Percentiles rank a stretch among this genome's conserved stretches.
Evolutionary conservation across 2,797 vertebrate species (phyloP).

Genomic region (Leptatherina wallacei): DNA sequence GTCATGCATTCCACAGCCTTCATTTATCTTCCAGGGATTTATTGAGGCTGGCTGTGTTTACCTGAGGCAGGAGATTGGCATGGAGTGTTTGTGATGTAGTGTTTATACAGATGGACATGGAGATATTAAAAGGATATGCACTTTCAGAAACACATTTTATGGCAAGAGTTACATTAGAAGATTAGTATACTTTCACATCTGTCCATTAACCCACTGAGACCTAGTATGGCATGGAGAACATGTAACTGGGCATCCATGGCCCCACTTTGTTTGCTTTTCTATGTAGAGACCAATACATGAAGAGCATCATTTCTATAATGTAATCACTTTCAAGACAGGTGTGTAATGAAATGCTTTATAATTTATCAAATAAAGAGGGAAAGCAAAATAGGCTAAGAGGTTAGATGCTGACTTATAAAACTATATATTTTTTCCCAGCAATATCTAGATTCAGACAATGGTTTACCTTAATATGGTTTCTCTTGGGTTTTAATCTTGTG

Average conservation of each 20-base stretch:
- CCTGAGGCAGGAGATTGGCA: conserved; percentile 12
- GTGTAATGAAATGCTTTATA: not conserved
- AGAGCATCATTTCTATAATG: not conserved
- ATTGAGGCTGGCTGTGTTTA: conserved; percentile 18
- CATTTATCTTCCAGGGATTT: conserved; percentile 13
- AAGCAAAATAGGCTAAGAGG: not conserved
- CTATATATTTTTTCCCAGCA: too few relatives aligned
- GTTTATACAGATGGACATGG: not conserved
- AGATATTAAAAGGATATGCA: not conserved
- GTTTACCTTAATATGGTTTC: too few relatives aligned
- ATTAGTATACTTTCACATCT: not conserved
- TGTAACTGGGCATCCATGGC: not conserved
- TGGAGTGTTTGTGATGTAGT: not conserved
- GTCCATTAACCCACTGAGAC: not conserved
- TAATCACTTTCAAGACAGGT: not conserved
- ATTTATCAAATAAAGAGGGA: not conserved
- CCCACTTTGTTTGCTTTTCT: not conserved
- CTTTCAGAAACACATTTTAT: not conserved
- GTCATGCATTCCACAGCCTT: conserved; percentile 47
- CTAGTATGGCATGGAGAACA: not conserved
- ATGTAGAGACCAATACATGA: not conserved
- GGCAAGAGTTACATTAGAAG: not conserved
- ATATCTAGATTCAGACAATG: too few relatives aligned
- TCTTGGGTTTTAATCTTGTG: too few relatives aligned
- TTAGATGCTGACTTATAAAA: too few relatives aligned